Evolutionary conservation across 2,797 vertebrate genomes (phyloP).

Genomic region (Carduelis carduelis): DNA sequence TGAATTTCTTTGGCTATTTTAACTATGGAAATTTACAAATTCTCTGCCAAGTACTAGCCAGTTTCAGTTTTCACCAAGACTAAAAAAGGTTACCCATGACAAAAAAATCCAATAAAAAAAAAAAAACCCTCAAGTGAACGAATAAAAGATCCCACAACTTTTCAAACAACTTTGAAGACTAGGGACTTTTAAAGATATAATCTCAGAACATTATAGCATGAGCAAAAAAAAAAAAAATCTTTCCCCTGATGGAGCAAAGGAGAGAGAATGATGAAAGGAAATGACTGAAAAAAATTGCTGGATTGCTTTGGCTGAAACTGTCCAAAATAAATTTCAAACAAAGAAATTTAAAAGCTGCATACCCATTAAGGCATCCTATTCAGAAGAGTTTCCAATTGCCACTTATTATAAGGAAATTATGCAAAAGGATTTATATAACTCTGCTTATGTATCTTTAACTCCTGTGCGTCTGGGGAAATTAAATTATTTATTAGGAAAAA

Average conservation of each 20-base stretch:
- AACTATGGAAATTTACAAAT: neutral
- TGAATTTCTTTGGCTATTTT: neutral
- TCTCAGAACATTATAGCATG: neutral
- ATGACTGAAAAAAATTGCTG: neutral
- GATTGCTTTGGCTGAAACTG: neutral
- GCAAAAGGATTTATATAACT: neutral
- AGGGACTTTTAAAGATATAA: neutral
- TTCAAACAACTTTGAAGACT: neutral
- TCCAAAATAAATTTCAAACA: neutral
- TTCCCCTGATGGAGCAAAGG: neutral
- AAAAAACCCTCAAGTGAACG: neutral
- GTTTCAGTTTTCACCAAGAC: neutral
- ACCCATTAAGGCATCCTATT: neutral
- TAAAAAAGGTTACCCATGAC: neutral
- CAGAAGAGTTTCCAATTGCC: neutral
- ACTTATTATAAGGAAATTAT: neutral
- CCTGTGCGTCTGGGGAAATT: neutral
- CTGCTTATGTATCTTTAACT: neutral
- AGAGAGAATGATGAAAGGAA: neutral
- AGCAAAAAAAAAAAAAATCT: neutral
- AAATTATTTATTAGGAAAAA: neutral
- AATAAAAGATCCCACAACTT: neutral
- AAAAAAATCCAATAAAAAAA: neutral
- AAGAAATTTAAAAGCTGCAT: neutral
- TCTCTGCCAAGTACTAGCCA: neutral